Evolutionary conservation across 2,888 invertebrate genomes (phyloP).

Genomic region (Mycalesis mineus): DNA sequence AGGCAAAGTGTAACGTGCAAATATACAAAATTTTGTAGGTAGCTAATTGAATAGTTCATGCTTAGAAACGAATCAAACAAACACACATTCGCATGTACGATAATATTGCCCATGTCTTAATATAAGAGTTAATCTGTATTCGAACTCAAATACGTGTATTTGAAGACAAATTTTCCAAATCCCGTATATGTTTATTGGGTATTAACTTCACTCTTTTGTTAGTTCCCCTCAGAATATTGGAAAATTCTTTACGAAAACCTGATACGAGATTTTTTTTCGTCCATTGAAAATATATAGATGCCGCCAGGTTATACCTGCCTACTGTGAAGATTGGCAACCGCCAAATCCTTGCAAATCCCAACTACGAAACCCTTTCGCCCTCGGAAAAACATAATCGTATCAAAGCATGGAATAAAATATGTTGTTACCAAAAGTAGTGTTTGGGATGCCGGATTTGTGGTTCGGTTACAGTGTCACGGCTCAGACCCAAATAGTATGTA

Average conservation of each 20-base stretch:
- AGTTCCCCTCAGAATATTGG: slow-evolving; percentile 23
- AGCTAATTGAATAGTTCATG: no score
- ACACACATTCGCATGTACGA: no score
- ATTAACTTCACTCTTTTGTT: slow-evolving; percentile 7
- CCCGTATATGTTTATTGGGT: neutral
- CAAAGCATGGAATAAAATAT: slow-evolving; percentile 45
- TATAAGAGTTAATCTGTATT: no score
- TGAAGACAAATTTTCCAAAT: neutral
- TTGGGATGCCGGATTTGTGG: slow-evolving; percentile 7
- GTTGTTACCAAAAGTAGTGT: slow-evolving; percentile 26
- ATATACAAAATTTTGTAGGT: no score
- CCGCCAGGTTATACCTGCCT: slow-evolving; percentile 55
- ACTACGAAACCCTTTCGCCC: slow-evolving; percentile 43
- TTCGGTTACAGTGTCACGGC: neutral
- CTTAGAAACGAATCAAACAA: no score
- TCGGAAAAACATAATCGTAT: slow-evolving; percentile 56
- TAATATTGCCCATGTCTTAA: no score
- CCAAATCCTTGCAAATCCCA: slow-evolving; percentile 68
- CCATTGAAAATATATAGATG: slow-evolving; percentile 57
- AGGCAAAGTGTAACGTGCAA: no score
- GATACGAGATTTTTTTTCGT: slow-evolving; percentile 62
- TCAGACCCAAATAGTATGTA: no score
- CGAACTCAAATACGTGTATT: no score
- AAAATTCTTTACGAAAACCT: slow-evolving; percentile 45
- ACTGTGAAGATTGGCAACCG: slow-evolving; percentile 62